Evolutionary conservation across 2,113 vertebrate species (phyloP), one percentile per base, ranked within the genome.

Genomic region (Cheilinus undulatus): DNA sequence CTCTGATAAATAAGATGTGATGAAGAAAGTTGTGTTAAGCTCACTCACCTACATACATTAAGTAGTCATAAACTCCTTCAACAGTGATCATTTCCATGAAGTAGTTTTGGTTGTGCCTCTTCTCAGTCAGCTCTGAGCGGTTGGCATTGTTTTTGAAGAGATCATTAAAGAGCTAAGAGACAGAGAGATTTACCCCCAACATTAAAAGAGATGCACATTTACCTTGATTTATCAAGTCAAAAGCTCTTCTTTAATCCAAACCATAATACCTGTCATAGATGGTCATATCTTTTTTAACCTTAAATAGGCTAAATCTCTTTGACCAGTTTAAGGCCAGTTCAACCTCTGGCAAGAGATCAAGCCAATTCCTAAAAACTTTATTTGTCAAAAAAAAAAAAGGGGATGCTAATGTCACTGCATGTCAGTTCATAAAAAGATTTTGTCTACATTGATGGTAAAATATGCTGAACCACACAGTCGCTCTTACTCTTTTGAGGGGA

Each of bases 121-220:
- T 95, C 84, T 99, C 97, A 23, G 90, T 87, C 66, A 92, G 91
- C 69, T 99, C 97, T 36, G 97, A 95, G 0, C 97, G 95, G 86
- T 96, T 97, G 73, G 97, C 97, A 26, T 99, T 99, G 82, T 99
- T 98, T 90, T 97, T 98, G 91, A 94, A 99, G 14, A 98, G 85
- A 40, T 98, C 97, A 70, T 95, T 99, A 86, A 97, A 99, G 77
- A 99, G 96, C 97, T 99, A 70, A 45, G 22, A 89, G 69, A n/a
- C n/a, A 85, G 51, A 3, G 15, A 14, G 28, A 78, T 20, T 40
- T 22, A 34, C n/a, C 53, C 52, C 2, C 13, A 9, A 45, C 3
- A 6, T 76, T 58, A 34, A 70, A 42, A 71, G 28, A 15, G 12
- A 26, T 58, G 24, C 7, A 7, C 9, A 22, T 66, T 66, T 46